Evolutionary conservation across 1,140 invertebrate genomes (phyloP).

Genomic region (Hypsibius dujardini): DNA sequence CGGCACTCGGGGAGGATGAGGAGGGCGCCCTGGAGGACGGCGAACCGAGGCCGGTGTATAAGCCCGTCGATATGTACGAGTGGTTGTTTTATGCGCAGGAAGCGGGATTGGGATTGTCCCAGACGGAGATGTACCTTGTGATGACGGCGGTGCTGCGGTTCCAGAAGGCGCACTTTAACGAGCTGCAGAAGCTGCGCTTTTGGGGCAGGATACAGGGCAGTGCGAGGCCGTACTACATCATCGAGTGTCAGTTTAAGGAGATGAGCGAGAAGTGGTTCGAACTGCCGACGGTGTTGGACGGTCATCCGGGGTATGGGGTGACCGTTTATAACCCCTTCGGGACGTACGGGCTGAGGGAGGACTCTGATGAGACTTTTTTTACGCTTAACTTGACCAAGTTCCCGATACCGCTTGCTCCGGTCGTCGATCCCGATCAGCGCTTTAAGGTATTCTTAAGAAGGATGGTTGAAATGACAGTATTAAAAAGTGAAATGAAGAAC

Average conservation of each 20-base stretch:
- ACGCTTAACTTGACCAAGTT: conserved; percentile 5
- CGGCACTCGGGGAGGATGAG: background rate
- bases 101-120: background rate
- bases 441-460: background rate
- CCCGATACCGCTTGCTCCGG: background rate
- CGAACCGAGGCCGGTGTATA: background rate
- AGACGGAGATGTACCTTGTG: conserved; percentile 7
- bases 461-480: no score
- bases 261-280: background rate
- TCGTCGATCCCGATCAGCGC: background rate
- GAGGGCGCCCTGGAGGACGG: background rate
- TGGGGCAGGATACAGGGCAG: background rate
- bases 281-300: background rate
- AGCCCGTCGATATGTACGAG: conserved; percentile 12
- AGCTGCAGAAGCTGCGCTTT: conserved; percentile 8
- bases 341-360: background rate
- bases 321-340: conserved; percentile 11
- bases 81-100: conserved; percentile 15
- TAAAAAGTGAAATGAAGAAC: no score
- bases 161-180: background rate
- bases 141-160: conserved; percentile 5
- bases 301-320: background rate
- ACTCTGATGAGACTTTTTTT: background rate
- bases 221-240: background rate
- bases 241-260: background rate